These are phyloP conservation scores for Pristionchus maxplancki DNA, from an alignment of 2,888 invertebrate species.

Conservation along the genomic window DNA sequence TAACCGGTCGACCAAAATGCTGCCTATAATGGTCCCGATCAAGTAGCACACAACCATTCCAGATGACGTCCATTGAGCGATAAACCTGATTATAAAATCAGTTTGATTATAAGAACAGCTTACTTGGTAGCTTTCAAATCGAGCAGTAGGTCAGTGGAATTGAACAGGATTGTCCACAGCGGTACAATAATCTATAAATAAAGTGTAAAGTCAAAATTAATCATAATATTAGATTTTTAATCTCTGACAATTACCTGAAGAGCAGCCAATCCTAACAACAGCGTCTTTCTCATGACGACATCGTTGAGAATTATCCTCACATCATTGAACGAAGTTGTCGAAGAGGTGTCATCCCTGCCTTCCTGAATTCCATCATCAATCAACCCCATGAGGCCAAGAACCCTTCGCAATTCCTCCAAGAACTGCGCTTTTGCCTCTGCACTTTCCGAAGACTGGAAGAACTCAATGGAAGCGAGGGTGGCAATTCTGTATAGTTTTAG, in stretches of 20 bases:
- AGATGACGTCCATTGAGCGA: conserved; percentile 26
- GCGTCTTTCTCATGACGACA: not conserved
- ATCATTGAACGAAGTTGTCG: not conserved
- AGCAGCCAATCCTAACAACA: not conserved
- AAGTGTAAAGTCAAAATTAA: too few species aligned
- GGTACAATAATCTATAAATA: not conserved
- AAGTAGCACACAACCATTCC: conserved; percentile 6
- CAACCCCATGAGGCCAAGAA: not conserved
- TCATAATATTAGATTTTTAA: too few species aligned
- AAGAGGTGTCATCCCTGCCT: not conserved
- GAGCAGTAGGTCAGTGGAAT: not conserved
- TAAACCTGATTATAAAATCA: not conserved
- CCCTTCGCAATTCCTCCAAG: not conserved
- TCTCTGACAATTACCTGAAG: too few species aligned
- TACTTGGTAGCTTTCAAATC: conserved; percentile 1
- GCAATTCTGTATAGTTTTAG: not conserved
- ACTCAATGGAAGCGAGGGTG: not conserved
- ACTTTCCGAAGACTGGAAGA: not conserved
- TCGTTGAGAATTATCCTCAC: not conserved
- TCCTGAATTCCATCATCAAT: not conserved
- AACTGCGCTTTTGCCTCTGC: not conserved
- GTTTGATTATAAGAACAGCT: not conserved
- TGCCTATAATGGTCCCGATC: not conserved
- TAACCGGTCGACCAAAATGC: not conserved
- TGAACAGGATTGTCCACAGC: conserved; percentile 9